phyloP scores from a whole-genome alignment of 2,797 vertebrate genomes.

The Poecilia picta region DNA sequence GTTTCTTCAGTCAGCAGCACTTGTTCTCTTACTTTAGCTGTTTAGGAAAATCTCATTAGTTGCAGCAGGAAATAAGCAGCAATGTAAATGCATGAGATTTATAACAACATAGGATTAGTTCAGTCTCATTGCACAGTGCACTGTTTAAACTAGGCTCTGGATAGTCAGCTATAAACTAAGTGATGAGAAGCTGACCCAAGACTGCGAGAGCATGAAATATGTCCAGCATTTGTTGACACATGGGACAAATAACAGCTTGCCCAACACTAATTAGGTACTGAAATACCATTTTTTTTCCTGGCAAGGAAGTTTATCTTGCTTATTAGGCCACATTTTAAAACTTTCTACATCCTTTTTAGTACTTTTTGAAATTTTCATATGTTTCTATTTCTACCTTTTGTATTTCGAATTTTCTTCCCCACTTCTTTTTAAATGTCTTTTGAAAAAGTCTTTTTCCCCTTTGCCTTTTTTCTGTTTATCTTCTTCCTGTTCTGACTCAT shows the following conservation, averaged over 20 bases:
- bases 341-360: neutral
- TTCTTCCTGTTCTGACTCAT: slow-evolving; percentile 12
- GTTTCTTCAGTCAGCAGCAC: neutral
- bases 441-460: slow-evolving; percentile 12
- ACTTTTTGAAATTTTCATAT: slow-evolving; percentile 4
- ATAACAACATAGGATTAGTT: slow-evolving; percentile 55
- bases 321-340: slow-evolving; percentile 47
- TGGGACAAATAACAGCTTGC: slow-evolving; percentile 66
- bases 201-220: slow-evolving; percentile 51
- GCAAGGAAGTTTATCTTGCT: slow-evolving; percentile 19
- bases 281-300: slow-evolving; percentile 48
- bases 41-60: slow-evolving; percentile 33
- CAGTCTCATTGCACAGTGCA: slow-evolving; percentile 44
- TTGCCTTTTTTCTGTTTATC: slow-evolving; percentile 18
- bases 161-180: slow-evolving; percentile 35
- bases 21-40: slow-evolving; percentile 6
- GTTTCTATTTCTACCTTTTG: slow-evolving; percentile 11
- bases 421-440: neutral
- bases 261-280: slow-evolving; percentile 59
- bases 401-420: slow-evolving; percentile 1
- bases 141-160: slow-evolving; percentile 33
- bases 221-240: slow-evolving; percentile 58
- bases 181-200: slow-evolving; percentile 49
- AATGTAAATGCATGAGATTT: slow-evolving; percentile 61
- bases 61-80: slow-evolving; percentile 45